Conservation (phyloP, 1,140 invertebrate species). For the Heliconius congener region DNA sequence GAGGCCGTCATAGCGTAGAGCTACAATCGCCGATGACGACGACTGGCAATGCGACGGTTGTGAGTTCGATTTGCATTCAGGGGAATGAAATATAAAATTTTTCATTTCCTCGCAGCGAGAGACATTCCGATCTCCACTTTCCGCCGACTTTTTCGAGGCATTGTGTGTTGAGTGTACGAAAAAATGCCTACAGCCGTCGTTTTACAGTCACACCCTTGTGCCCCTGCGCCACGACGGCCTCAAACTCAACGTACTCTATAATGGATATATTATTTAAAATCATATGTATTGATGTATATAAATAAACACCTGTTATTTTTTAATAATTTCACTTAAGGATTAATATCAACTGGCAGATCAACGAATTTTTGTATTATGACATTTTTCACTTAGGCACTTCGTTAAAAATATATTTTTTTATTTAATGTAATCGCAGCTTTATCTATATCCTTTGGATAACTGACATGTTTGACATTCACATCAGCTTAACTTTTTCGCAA, state of each 20-base stretch:
- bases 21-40: too few relatives aligned
- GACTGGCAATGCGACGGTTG: not conserved
- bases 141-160: too few relatives aligned
- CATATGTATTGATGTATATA: not conserved
- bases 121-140: too few relatives aligned
- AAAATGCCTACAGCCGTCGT: too few relatives aligned
- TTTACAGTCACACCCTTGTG: too few relatives aligned
- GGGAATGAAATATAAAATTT: too few relatives aligned
- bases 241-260: too few relatives aligned
- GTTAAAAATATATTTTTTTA: not conserved
- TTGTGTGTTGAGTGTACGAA: too few relatives aligned
- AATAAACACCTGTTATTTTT: not conserved
- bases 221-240: too few relatives aligned
- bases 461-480: conserved; percentile 4
- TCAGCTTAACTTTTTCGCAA: not conserved
- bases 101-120: too few relatives aligned
- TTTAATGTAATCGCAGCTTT: not conserved
- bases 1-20: too few relatives aligned
- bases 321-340: not conserved
- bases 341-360: conserved; percentile 6
- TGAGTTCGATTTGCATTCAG: not conserved
- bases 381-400: not conserved
- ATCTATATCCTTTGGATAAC: not conserved
- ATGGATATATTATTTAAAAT: not conserved
- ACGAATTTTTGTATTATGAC: not conserved